A percentile compares a stretch with the other conserved stretches of the same genome.
Conservation (phyloP, 2,888 invertebrate genomes). For the Dendrolimus pini region DNA sequence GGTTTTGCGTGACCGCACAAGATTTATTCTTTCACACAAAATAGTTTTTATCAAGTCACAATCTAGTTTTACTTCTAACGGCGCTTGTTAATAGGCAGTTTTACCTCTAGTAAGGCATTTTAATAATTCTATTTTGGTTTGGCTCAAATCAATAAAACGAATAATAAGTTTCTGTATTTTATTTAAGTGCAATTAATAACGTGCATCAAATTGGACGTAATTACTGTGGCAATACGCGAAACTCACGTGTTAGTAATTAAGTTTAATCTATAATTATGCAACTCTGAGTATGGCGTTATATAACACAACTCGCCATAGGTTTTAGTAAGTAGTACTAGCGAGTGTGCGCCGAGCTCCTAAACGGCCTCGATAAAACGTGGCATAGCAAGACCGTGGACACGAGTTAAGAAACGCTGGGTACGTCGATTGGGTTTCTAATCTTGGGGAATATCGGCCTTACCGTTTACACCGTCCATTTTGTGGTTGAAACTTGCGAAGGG, state of each 20-base stretch:
- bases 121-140: neutral
- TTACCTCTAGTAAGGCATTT: neutral
- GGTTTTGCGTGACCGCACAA: neutral
- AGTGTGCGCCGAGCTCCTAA: neutral
- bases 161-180: too few species aligned
- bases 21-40: neutral
- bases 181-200: too few species aligned
- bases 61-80: neutral
- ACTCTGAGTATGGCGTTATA: too few species aligned
- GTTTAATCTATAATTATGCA: too few species aligned
- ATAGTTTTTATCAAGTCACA: neutral
- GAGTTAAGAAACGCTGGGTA: conserved; percentile 9
- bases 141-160: neutral
- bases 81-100: neutral
- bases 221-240: too few species aligned
- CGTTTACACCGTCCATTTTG: conserved; percentile 27
- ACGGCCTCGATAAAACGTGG: neutral
- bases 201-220: too few species aligned
- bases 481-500: conserved; percentile 11
- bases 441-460: conserved; percentile 27
- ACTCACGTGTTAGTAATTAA: too few species aligned
- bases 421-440: conserved; percentile 37
- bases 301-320: too few species aligned
- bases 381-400: neutral
- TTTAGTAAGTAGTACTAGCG: neutral